Percentiles rank a stretch among this genome's conserved stretches.
phyloP scores from a whole-genome alignment of 2,113 vertebrate species.

The Chinchilla lanigera region DNA sequence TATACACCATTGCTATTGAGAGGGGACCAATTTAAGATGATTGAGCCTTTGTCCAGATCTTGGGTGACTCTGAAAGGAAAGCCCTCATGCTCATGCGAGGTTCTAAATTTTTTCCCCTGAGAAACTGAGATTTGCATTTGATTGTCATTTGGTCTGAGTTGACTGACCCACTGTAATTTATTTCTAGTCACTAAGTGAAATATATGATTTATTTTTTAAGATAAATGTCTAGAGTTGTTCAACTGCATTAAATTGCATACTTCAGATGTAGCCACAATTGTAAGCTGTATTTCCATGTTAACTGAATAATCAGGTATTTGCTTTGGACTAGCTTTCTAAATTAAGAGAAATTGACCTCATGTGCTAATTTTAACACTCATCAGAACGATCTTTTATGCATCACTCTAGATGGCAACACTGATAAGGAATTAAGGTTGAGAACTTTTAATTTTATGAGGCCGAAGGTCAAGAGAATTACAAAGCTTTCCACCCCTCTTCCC shows the following conservation, averaged over 20 bases:
- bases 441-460: conserved; percentile 75
- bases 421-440: conserved; percentile 75
- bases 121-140: not conserved
- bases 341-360: conserved; percentile 51
- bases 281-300: not conserved
- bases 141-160: not conserved
- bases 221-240: conserved; percentile 10
- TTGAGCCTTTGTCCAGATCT: not conserved
- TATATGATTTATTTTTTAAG: conserved; percentile 25
- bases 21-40: not conserved
- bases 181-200: conserved; percentile 16
- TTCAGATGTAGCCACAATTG: not conserved
- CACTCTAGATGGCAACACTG: conserved; percentile 83
- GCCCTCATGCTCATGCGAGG: not conserved
- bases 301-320: conserved; percentile 32
- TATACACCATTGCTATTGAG: not conserved
- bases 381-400: conserved; percentile 37
- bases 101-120: not conserved
- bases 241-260: not conserved
- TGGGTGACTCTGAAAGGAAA: not conserved
- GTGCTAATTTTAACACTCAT: not conserved
- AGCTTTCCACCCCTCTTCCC: conserved; percentile 80
- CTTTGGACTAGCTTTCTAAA: conserved; percentile 25
- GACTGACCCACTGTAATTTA: not conserved
- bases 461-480: conserved; percentile 72